A percentile compares a stretch with the other conserved stretches of the same genome.
Conservation (phyloP, 2,113 vertebrate genomes). For the Leiothrix lutea region DNA sequence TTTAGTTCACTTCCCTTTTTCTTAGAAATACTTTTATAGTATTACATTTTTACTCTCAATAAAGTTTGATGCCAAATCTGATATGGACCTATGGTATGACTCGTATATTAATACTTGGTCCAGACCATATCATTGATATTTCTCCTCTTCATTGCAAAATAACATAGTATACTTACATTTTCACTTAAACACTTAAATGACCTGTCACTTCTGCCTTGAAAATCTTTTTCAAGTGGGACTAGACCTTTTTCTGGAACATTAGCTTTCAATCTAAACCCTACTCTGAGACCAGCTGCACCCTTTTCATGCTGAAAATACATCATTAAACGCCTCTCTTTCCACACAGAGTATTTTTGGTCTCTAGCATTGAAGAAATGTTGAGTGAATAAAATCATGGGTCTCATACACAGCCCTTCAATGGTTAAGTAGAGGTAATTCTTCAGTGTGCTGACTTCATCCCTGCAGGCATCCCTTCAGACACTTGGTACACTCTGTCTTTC, state of each 20-base stretch:
- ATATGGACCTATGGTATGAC: not conserved
- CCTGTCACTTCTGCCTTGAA: not conserved
- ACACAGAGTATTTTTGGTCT: not conserved
- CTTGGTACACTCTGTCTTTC: not conserved
- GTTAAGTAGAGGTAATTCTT: constrained; percentile 19
- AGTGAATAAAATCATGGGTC: not conserved
- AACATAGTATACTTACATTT: not conserved
- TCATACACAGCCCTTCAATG: not conserved
- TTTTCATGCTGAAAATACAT: not conserved
- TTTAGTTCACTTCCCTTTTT: not conserved
- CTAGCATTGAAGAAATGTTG: not conserved
- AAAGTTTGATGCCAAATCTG: not conserved
- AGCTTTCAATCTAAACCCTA: not conserved
- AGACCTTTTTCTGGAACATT: not conserved
- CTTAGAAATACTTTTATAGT: not conserved
- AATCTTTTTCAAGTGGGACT: not conserved
- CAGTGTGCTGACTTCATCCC: constrained; percentile 16
- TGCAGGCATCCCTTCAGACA: not conserved
- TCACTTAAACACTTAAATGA: not conserved
- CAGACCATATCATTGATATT: not conserved
- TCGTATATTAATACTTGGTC: not conserved
- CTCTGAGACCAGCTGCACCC: rapidly evolving
- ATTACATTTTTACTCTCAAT: not conserved
- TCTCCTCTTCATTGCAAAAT: not conserved
- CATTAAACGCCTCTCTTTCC: not conserved